Conservation (phyloP, 2,113 vertebrate genomes). For the Garra rufa region DNA sequence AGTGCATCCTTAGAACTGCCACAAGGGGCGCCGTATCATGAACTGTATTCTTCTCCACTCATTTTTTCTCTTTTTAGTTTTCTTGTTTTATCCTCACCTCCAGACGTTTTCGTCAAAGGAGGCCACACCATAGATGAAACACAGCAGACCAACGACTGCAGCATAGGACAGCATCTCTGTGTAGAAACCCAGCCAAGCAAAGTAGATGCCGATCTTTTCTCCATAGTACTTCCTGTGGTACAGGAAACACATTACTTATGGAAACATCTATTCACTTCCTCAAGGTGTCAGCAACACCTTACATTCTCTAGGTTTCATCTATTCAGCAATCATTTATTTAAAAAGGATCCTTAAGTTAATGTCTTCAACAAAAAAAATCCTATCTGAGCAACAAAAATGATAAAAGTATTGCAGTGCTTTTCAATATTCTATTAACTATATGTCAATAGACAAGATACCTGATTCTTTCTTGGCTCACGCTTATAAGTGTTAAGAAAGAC, state of each 20-base stretch:
- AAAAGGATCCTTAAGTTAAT: not conserved
- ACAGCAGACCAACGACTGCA: constrained; percentile 89
- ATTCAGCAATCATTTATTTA: not conserved
- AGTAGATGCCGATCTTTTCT: constrained; percentile 96
- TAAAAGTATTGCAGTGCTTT: not conserved
- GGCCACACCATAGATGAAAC: constrained; percentile 92
- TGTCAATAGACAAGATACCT: no score
- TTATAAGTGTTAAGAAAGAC: not conserved
- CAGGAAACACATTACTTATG: not conserved
- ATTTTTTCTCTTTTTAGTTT: no score
- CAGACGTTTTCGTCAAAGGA: constrained; percentile 92
- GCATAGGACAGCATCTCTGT: constrained; percentile 97
- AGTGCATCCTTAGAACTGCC: not conserved
- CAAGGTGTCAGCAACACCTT: not conserved
- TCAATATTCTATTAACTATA: not conserved
- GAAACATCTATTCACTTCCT: not conserved
- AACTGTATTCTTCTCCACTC: not conserved
- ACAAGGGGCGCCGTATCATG: not conserved
- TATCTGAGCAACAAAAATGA: not conserved
- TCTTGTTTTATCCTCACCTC: constrained; percentile 80
- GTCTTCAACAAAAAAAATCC: not conserved
- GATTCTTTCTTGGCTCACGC: not conserved
- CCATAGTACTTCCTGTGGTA: constrained; percentile 89
- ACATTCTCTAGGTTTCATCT: not conserved
- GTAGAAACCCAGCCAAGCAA: constrained; percentile 98